Conservation (phyloP, 1,140 invertebrate genomes). For the Drosophila willistoni region DNA sequence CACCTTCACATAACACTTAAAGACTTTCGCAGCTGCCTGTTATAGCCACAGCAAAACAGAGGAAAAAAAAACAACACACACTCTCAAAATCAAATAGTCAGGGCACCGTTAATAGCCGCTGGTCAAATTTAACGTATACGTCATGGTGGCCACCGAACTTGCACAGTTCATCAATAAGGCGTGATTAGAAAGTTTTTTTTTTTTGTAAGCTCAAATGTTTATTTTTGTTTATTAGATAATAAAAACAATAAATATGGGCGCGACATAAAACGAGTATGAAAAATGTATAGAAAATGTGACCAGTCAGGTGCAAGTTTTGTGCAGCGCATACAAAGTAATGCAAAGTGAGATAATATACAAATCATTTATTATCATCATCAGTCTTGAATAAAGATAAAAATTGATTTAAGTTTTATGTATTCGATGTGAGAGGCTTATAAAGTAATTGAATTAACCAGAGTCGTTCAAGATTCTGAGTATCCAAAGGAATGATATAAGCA, state of each 20-base stretch:
- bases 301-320: constrained; percentile 11
- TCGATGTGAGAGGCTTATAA: too few relatives aligned
- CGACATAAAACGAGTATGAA: not conserved
- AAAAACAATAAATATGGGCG: constrained; percentile 28
- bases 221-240: constrained; percentile 49
- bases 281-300: not conserved
- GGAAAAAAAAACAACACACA: too few relatives aligned
- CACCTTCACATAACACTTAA: constrained; percentile 36
- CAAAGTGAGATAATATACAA: not conserved
- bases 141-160: constrained; percentile 34
- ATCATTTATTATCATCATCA: not conserved
- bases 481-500: too few relatives aligned
- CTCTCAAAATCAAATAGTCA: constrained; percentile 37
- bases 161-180: constrained; percentile 57
- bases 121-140: constrained; percentile 66
- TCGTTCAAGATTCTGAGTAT: too few relatives aligned
- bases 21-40: constrained; percentile 41
- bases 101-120: constrained; percentile 64
- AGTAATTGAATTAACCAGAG: too few relatives aligned
- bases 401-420: not conserved
- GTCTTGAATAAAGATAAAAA: not conserved
- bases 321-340: constrained; percentile 5
- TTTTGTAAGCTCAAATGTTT: constrained; percentile 19
- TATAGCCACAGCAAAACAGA: constrained; percentile 10
- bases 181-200: constrained; percentile 63